phyloP scores from a whole-genome alignment of 37 sponge, comb jelly and placozoan species.

The Eunapius fragilis region DNA sequence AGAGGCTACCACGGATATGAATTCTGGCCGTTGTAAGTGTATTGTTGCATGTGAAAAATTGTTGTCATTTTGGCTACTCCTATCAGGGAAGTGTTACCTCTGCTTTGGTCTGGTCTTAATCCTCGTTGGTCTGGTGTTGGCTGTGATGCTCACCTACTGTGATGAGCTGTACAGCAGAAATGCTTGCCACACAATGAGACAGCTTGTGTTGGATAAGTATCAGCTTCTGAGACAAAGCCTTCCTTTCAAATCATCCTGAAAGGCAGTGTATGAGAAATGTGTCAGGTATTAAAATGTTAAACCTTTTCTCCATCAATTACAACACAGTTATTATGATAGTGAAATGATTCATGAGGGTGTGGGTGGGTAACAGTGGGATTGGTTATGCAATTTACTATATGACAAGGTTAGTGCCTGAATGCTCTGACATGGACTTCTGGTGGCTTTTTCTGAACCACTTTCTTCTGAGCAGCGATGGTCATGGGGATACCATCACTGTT shows the following conservation, averaged over 20 bases:
- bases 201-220: neutral
- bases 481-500: constrained; percentile 26
- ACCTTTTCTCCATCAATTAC: neutral
- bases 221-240: neutral
- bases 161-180: neutral
- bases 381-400: no score
- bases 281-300: no score
- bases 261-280: neutral
- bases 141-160: neutral
- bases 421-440: neutral
- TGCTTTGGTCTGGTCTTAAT: neutral
- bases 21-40: neutral
- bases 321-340: neutral
- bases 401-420: neutral
- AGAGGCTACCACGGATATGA: neutral
- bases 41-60: neutral
- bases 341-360: neutral
- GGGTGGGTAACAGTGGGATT: neutral
- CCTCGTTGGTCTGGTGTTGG: neutral
- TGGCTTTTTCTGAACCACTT: constrained; percentile 39
- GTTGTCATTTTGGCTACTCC: neutral
- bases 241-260: neutral
- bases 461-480: constrained; percentile 54
- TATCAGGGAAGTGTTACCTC: neutral
- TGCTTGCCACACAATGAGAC: neutral